Evolutionary conservation across 2,113 vertebrate genomes (phyloP).

Genomic region (Forbesichthys agassizii): DNA sequence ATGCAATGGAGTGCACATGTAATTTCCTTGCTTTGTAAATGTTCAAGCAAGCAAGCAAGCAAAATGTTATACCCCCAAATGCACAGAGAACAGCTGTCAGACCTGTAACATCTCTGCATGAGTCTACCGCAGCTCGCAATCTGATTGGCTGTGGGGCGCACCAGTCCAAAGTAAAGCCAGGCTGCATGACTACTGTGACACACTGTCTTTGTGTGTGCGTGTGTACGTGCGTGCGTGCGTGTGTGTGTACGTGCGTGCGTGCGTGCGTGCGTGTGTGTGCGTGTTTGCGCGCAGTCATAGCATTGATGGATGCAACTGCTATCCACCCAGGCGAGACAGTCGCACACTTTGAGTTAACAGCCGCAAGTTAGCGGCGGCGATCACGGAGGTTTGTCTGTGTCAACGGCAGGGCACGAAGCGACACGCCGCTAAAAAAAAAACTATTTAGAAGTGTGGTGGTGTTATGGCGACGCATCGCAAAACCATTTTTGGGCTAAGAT

Average conservation of each 20-base stretch:
- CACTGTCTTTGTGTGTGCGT: conserved; percentile 6
- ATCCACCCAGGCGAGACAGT: too few relatives aligned
- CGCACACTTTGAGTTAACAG: too few relatives aligned
- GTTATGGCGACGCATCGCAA: conserved; percentile 37
- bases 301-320: background rate
- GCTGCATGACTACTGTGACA: conserved; percentile 42
- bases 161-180: conserved; percentile 48
- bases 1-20: too few relatives aligned
- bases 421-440: background rate
- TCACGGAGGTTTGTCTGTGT: too few relatives aligned
- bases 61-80: too few relatives aligned
- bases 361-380: too few relatives aligned
- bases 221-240: too few relatives aligned
- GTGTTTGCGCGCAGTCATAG: background rate
- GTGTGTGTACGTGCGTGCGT: background rate
- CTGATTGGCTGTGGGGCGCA: conserved; percentile 70
- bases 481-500: conserved; percentile 25
- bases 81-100: background rate
- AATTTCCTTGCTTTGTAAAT: too few relatives aligned
- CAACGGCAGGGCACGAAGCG: too few relatives aligned
- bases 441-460: conserved; percentile 51
- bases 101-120: conserved; percentile 25
- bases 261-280: background rate
- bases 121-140: conserved; percentile 24
- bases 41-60: too few relatives aligned